phyloP scores from a whole-genome alignment of 2,797 vertebrate genomes.

The Argentina silus region DNA sequence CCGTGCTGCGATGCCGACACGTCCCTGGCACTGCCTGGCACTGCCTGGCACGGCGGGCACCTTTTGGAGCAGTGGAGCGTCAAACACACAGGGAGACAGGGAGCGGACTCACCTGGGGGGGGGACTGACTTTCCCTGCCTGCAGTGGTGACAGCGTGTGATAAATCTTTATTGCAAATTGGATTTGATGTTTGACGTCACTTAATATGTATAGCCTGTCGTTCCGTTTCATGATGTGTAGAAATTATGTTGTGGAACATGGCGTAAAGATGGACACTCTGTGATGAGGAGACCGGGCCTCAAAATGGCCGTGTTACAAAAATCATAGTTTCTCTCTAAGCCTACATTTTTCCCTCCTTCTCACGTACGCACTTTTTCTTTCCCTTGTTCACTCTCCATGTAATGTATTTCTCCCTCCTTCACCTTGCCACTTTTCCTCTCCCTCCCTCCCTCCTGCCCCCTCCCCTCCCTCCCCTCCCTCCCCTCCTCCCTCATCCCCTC shows the following conservation, averaged over 20 bases:
- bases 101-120: neutral
- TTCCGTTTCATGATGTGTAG: constrained; percentile 41
- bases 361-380: constrained; percentile 14
- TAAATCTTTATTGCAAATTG: constrained; percentile 51
- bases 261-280: constrained; percentile 45
- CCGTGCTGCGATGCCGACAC: constrained; percentile 44
- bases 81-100: neutral
- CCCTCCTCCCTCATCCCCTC: constrained; percentile 13
- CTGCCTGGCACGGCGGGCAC: constrained; percentile 2
- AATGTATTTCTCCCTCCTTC: neutral
- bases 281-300: constrained; percentile 17
- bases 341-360: constrained; percentile 18
- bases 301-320: constrained; percentile 19
- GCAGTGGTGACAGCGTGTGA: constrained; percentile 14
- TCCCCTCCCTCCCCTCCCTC: neutral
- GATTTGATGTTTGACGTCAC: constrained; percentile 50
- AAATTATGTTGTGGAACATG: constrained; percentile 40
- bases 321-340: constrained; percentile 10
- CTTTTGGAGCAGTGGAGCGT: neutral
- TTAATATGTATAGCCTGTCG: constrained; percentile 26
- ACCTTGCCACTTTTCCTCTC: constrained; percentile 8
- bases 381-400: constrained; percentile 14
- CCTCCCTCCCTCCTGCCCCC: constrained; percentile 9
- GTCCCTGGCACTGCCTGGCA: constrained; percentile 31
- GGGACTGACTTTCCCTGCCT: constrained; percentile 4